Percentiles rank a stretch among this genome's conserved stretches.
Conservation (phyloP, 2,113 vertebrate genomes). For the Sus scrofa region DNA sequence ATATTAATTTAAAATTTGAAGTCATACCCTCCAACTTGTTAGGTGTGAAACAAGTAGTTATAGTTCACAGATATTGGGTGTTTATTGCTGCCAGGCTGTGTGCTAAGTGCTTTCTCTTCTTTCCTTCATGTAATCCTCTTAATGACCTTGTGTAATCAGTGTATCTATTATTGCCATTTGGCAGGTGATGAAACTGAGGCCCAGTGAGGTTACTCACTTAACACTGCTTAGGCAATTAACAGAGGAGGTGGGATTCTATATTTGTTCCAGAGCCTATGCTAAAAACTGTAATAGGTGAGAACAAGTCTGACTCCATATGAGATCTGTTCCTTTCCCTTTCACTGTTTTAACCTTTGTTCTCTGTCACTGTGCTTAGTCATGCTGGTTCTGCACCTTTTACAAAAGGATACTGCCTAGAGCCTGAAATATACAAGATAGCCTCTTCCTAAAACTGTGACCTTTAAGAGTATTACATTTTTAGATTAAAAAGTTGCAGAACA, state of each 20-base stretch:
- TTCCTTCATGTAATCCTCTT: neutral
- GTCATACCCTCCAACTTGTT: neutral
- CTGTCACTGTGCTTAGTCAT: too few relatives aligned
- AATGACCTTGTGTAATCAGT: neutral
- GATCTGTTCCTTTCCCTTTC: too few relatives aligned
- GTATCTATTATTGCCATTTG: neutral
- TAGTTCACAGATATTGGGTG: neutral
- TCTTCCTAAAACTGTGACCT: too few relatives aligned
- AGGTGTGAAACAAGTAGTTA: neutral
- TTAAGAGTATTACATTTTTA: too few relatives aligned
- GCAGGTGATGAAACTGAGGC: neutral
- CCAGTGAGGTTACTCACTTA: neutral
- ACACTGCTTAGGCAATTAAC: neutral
- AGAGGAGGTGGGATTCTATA: neutral
- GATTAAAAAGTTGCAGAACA: too few relatives aligned
- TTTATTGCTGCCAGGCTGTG: neutral
- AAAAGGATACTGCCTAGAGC: too few relatives aligned
- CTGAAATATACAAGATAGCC: too few relatives aligned
- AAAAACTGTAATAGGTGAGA: too few relatives aligned
- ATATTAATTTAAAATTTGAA: neutral
- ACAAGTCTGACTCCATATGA: too few relatives aligned
- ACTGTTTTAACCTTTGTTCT: too few relatives aligned
- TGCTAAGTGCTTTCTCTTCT: neutral
- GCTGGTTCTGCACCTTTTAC: too few relatives aligned
- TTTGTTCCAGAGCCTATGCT: fast-evolving